Evolutionary conservation across 2,888 invertebrate species (phyloP), one percentile per base, ranked within the genome.

Genomic region (Omphaloscelis lunosa): DNA sequence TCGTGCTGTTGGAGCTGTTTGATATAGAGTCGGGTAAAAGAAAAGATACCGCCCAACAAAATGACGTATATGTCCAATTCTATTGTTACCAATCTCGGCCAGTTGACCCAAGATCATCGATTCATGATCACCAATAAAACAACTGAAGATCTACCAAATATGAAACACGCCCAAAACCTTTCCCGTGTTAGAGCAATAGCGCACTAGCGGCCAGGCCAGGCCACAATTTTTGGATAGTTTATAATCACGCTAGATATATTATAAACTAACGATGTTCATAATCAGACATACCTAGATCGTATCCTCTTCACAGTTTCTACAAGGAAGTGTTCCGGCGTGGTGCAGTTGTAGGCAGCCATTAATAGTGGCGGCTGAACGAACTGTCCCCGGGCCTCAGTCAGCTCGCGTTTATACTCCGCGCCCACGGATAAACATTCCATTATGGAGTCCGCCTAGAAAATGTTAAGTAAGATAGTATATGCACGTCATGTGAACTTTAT

Each of bases 361-460:
- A 99, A 94, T 0, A 98, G 97, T 86, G 99, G 99, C 65, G 97
- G 95, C 77, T 97, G 95, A 41, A 95, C 94, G 7, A 86, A 86
- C 74, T 97, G 97, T 0, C 96, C 93, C 92, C 95, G 93, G 90
- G 95, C 92, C 89, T 97, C 97, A 3, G 93, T 95, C 87, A 97
- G 92, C 90, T 98, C 97, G 84, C 97, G 96, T 85, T 95, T 93
- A 91, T 97, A 98, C 86, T 97, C 97, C 88, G 97, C 97, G 34
- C 98, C 97, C 71, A 99, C 97, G 77, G 98, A 98, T 73, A 99
- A 94, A 86, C 99, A 99, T 94, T 99, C 99, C 89, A 99, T 96
- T 85, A 99, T 97, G 72, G 98, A 97, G 93, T 99, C 99, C 48
- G 99, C 99, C 97, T 97, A 78, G 0, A 79, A 80, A 70, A 69